phyloP scores from a whole-genome alignment of 1,140 invertebrate species.

The Drosophila nigromelanica region DNA sequence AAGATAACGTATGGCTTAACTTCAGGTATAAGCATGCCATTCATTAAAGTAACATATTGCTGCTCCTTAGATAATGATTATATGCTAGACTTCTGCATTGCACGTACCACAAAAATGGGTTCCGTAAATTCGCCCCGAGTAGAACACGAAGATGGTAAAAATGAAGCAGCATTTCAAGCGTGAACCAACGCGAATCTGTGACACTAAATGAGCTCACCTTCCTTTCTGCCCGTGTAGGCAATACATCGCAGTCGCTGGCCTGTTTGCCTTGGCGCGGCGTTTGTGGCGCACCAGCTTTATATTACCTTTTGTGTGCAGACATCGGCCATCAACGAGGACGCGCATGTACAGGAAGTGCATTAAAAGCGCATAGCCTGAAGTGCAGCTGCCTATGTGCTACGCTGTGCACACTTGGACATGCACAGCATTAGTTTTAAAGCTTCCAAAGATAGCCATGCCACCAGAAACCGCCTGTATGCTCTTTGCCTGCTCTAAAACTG shows the following conservation, averaged over 20 bases:
- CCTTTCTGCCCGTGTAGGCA: neutral
- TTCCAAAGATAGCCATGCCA: neutral
- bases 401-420: neutral
- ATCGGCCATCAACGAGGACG: conserved; percentile 29
- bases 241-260: neutral
- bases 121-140: too few species aligned
- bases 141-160: conserved; percentile 17
- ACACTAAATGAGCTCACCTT: conserved; percentile 61
- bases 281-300: conserved; percentile 18
- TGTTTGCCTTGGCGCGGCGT: conserved; percentile 31
- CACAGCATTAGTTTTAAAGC: neutral
- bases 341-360: conserved; percentile 61
- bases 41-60: conserved; percentile 21
- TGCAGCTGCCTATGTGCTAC: conserved; percentile 22
- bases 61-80: neutral
- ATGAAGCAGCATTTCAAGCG: conserved; percentile 41
- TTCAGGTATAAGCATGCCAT: neutral
- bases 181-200: conserved; percentile 71
- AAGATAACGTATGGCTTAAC: too few species aligned
- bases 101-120: conserved; percentile 19
- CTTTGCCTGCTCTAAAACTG: neutral
- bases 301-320: conserved; percentile 47
- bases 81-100: conserved; percentile 2
- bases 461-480: neutral
- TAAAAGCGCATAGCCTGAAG: conserved; percentile 60